phyloP scores from a whole-genome alignment of 2,797 vertebrate genomes.

The Odontamblyopus lacepedii region DNA sequence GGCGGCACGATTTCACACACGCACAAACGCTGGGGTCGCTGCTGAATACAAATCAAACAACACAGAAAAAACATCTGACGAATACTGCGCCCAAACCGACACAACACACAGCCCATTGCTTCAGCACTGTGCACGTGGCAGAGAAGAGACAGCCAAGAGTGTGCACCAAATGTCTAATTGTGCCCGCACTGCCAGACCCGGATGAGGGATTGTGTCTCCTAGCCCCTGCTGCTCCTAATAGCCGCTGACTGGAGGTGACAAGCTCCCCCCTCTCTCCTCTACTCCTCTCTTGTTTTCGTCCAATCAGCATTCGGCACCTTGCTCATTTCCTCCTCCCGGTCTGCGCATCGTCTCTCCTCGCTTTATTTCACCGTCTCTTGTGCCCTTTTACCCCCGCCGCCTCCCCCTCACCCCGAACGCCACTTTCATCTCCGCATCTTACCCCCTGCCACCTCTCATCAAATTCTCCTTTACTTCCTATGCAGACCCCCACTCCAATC shows the following conservation, averaged over 20 bases:
- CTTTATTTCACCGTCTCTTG: conserved; percentile 51
- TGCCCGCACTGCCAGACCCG: conserved; percentile 72
- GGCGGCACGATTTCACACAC: conserved; percentile 39
- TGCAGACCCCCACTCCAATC: neutral
- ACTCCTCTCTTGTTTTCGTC: conserved; percentile 55
- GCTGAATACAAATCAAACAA: conserved; percentile 18
- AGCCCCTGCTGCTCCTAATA: conserved; percentile 75
- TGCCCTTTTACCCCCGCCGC: conserved; percentile 63
- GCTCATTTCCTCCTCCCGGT: conserved; percentile 54
- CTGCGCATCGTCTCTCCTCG: conserved; percentile 39
- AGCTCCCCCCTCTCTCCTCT: conserved; percentile 28
- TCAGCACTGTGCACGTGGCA: conserved; percentile 27
- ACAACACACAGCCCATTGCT: conserved; percentile 61
- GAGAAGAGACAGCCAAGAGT: conserved; percentile 50
- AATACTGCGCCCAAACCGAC: conserved; percentile 58
- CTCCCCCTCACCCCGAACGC: neutral
- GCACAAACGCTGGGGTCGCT: conserved; percentile 38
- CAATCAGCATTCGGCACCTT: conserved; percentile 68
- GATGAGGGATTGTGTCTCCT: conserved; percentile 78
- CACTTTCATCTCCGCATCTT: conserved; percentile 66
- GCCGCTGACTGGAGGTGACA: conserved; percentile 76
- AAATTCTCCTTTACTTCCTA: conserved; percentile 32
- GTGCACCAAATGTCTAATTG: conserved; percentile 72
- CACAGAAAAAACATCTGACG: conserved; percentile 41
- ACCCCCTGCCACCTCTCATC: conserved; percentile 66